Evolutionary conservation across 2,888 invertebrate species (phyloP).

Genomic region (Watsonalla cultraria): DNA sequence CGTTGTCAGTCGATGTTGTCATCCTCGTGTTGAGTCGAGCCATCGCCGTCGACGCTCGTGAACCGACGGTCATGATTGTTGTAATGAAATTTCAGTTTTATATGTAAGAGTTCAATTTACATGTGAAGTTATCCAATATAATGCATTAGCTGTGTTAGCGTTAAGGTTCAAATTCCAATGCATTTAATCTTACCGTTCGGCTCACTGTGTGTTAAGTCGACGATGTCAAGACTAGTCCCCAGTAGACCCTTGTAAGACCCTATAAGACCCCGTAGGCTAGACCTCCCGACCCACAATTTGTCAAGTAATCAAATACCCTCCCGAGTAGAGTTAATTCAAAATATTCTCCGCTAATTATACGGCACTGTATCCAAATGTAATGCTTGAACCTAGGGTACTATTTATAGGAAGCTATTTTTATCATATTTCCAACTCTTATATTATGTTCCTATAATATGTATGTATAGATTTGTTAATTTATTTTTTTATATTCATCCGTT

Average conservation of each 20-base stretch:
- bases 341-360: conserved; percentile 17
- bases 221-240: neutral
- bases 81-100: too few species aligned
- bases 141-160: too few species aligned
- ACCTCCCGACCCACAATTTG: conserved; percentile 12
- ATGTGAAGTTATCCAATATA: too few species aligned
- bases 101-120: too few species aligned
- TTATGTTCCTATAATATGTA: conserved; percentile 39
- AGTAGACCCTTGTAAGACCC: neutral
- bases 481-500: conserved; percentile 31
- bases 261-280: neutral
- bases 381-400: conserved; percentile 24
- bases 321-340: conserved; percentile 26
- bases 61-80: too few species aligned
- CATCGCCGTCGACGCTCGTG: neutral
- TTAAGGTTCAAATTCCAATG: too few species aligned
- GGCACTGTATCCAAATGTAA: conserved; percentile 23
- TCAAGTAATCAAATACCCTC: conserved; percentile 16
- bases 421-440: conserved; percentile 30
- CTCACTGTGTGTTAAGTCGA: neutral
- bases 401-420: conserved; percentile 26
- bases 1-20: neutral
- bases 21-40: neutral
- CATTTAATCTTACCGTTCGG: neutral
- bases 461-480: conserved; percentile 27